Base-by-base conservation (phyloP, 2,797 vertebrate species). In the Tachyglossus aculeatus region DNA sequence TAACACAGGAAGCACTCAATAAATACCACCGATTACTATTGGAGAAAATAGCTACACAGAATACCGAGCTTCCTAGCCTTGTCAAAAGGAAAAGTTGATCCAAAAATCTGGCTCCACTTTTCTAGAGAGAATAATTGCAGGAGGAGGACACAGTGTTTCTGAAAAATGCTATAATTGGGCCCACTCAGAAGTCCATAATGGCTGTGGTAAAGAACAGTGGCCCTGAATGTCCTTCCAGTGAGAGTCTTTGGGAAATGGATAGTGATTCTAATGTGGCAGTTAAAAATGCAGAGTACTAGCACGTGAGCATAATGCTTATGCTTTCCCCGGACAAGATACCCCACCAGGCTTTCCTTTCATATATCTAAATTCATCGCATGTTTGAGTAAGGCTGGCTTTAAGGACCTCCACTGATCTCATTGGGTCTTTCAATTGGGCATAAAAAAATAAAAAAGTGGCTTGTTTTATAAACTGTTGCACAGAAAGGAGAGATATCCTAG, bases 321-420 rank as follows among this genome's bases (percentile, higher is more conserved):
- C 19, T 22, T 39, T 80, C 36, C 32, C 52, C 63, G 62, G 65
- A 50, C 59, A 69, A 56, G 44, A 29, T 80, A 60, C 38, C 69
- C 53, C 52, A 5, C 7, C 39, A 19, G 37, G 27, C 29, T 55
- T 29, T 3, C 5, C 11, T 32, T 54, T 3, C 19, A 55, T 63
- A 62, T 76, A 75, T 82, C 82, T 80, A 75, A 38, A 78, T 22
- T 55, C 72, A 85, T 87, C 76, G 68, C 66, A 60, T 69, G 60
- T 41, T 81, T 75, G 81, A 83, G 78, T 77, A 77, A 74, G 22
- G 44, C 63, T 87, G 56, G 74, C 69, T 67, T 63, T 85, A 84
- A 80, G 71, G 80, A 88, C 88, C 84, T 77, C 69, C 86, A 85
- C 79, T 88, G 69, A 83, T 88, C 89, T 71, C 77, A 79, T 87